Evolutionary conservation across 2,888 invertebrate species (phyloP).

Genomic region (Mythimna vitellina): DNA sequence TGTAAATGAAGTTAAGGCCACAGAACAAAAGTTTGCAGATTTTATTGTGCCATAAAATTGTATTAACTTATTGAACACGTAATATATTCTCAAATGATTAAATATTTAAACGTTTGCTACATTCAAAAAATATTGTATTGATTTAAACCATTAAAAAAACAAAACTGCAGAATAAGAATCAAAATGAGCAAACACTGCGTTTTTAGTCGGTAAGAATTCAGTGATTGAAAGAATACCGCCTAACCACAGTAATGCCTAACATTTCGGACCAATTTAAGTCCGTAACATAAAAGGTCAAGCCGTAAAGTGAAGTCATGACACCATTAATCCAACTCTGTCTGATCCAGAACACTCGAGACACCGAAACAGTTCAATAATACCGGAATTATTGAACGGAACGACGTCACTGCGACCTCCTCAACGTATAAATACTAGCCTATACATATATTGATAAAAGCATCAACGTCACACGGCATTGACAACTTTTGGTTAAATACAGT

Average conservation of each 20-base stretch:
- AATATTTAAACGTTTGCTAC: not conserved
- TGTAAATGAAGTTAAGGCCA: slow-evolving; percentile 45
- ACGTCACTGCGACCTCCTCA: slow-evolving; percentile 51
- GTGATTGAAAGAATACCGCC: slow-evolving; percentile 8
- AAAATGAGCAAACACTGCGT: not conserved
- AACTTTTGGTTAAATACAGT: slow-evolving; percentile 56
- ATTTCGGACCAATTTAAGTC: too few relatives aligned
- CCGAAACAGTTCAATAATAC: slow-evolving; percentile 47
- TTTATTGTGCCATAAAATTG: slow-evolving; percentile 24
- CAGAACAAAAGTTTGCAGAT: slow-evolving; percentile 11
- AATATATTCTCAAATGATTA: slow-evolving; percentile 7
- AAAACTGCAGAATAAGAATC: not conserved
- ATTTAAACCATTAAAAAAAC: not conserved
- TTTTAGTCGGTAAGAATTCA: slow-evolving; percentile 1
- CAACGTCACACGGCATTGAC: slow-evolving; percentile 66
- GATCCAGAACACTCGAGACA: slow-evolving; percentile 29
- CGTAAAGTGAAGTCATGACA: slow-evolving; percentile 34
- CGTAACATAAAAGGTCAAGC: slow-evolving; percentile 16
- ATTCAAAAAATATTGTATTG: slow-evolving; percentile 18
- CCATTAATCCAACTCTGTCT: slow-evolving; percentile 35
- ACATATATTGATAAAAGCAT: slow-evolving; percentile 56
- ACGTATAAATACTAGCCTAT: slow-evolving; percentile 60
- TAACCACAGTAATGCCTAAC: too few relatives aligned
- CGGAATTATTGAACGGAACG: slow-evolving; percentile 53
- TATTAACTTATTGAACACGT: slow-evolving; percentile 24